Evolutionary conservation across 2,888 invertebrate genomes (phyloP).

Genomic region (Ennomos erosarius): DNA sequence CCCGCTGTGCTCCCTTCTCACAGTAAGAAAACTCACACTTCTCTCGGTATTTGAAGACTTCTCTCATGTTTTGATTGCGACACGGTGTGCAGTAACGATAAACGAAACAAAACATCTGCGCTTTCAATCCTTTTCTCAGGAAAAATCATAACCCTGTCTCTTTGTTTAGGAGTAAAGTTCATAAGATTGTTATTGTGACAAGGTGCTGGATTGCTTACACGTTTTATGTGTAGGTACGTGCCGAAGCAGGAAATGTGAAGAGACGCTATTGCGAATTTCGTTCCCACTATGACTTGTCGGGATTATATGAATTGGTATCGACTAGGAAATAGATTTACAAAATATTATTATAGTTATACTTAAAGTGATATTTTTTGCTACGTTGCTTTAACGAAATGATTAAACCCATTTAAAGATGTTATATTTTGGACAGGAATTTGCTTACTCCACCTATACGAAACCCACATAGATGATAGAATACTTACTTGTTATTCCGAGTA

Average conservation of each 20-base stretch:
- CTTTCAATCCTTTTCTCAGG: background rate
- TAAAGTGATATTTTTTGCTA: no score
- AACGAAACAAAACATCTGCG: background rate
- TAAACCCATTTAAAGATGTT: no score
- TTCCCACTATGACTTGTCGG: slow-evolving; percentile 48
- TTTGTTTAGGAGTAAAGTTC: slow-evolving; percentile 1
- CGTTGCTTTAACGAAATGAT: no score
- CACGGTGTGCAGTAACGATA: background rate
- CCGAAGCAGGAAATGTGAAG: slow-evolving; percentile 63
- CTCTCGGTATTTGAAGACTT: background rate
- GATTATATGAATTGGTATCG: slow-evolving; percentile 33
- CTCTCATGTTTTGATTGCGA: background rate
- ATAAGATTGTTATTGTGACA: slow-evolving; percentile 7
- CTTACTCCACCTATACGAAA: no score
- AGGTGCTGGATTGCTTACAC: slow-evolving; percentile 9
- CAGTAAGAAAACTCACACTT: background rate
- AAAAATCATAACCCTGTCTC: background rate
- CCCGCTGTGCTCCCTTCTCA: background rate
- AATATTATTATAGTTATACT: no score
- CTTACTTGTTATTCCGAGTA: no score
- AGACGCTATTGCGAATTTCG: slow-evolving; percentile 65
- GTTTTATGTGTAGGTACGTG: slow-evolving; percentile 42
- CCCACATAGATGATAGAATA: no score
- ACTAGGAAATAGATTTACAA: no score
- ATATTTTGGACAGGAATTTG: no score